Conservation (phyloP, 2,888 invertebrate species). For the Caenorhabditis auriculariae region DNA sequence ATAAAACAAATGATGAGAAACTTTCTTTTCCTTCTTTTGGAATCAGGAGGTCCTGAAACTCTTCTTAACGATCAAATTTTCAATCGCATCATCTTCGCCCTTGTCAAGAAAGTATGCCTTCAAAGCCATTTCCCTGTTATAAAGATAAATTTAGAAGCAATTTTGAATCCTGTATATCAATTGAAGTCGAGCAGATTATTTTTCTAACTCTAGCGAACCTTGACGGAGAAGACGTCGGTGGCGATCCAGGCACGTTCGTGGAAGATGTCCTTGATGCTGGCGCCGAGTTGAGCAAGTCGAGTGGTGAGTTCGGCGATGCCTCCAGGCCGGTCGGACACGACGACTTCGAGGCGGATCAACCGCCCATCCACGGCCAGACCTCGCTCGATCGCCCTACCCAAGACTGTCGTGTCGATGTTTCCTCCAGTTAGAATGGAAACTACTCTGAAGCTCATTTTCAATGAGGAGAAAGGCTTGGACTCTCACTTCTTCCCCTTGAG, state of each 20-base stretch:
- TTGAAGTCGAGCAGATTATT: too few species aligned
- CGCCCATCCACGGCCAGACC: constrained; percentile 68
- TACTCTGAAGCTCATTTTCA: constrained; percentile 62
- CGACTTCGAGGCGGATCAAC: constrained; percentile 65
- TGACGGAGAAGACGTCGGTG: constrained; percentile 78
- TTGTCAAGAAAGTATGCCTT: too few species aligned
- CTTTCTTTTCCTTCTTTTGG: too few species aligned
- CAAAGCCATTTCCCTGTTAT: too few species aligned
- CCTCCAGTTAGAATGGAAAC: constrained; percentile 68
- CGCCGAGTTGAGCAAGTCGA: constrained; percentile 66
- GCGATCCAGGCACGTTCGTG: constrained; percentile 93
- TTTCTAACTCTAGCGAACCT: constrained; percentile 4
- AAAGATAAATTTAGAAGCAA: too few species aligned
- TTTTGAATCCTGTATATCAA: background rate
- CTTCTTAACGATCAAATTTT: background rate
- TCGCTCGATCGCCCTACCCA: constrained; percentile 65
- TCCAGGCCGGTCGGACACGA: constrained; percentile 68
- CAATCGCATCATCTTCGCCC: too few species aligned
- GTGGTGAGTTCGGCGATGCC: constrained; percentile 67
- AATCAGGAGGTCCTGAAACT: too few species aligned
- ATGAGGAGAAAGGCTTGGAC: background rate
- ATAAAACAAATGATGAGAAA: too few species aligned
- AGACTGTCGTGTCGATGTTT: constrained; percentile 69
- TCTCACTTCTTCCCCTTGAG: constrained; percentile 73
- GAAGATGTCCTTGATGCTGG: constrained; percentile 84